A percentile compares a stretch with the other conserved stretches of the same genome.
Evolutionary conservation across 2,888 invertebrate genomes (phyloP).

Genomic region (Cataglyphis cursor): DNA sequence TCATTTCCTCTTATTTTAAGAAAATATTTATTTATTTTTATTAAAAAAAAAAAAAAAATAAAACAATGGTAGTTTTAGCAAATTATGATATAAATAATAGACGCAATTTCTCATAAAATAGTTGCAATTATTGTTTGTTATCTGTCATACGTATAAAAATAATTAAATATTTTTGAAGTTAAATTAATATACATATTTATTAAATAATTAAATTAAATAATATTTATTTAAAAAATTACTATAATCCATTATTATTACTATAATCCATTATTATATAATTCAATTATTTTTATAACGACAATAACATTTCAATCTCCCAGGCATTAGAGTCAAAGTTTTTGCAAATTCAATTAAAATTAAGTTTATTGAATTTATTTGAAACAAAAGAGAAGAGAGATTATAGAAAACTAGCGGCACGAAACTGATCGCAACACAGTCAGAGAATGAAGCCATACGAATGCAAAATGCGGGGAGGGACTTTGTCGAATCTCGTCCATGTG

Average conservation of each 20-base stretch:
- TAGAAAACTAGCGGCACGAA: neutral
- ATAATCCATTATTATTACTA: neutral
- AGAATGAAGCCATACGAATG: conserved; percentile 48
- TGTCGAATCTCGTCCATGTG: conserved; percentile 58
- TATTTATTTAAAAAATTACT: neutral
- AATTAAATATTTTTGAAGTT: neutral
- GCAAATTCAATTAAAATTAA: neutral
- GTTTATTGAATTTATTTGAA: neutral
- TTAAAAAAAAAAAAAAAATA: neutral
- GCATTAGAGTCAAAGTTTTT: neutral
- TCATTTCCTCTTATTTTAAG: neutral
- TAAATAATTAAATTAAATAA: neutral
- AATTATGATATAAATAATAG: neutral
- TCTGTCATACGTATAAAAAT: neutral
- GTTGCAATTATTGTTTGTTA: neutral
- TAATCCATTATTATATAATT: neutral
- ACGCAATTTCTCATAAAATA: neutral
- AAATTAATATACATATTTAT: neutral
- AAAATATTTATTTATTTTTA: neutral
- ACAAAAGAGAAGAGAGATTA: neutral
- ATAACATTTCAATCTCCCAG: neutral
- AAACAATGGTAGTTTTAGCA: neutral
- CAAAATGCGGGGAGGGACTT: conserved; percentile 52
- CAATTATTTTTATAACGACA: conserved; percentile 7
- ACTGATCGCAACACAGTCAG: conserved; percentile 28